Evolutionary conservation across 2,113 vertebrate species (phyloP).

Genomic region (Martes martes): DNA sequence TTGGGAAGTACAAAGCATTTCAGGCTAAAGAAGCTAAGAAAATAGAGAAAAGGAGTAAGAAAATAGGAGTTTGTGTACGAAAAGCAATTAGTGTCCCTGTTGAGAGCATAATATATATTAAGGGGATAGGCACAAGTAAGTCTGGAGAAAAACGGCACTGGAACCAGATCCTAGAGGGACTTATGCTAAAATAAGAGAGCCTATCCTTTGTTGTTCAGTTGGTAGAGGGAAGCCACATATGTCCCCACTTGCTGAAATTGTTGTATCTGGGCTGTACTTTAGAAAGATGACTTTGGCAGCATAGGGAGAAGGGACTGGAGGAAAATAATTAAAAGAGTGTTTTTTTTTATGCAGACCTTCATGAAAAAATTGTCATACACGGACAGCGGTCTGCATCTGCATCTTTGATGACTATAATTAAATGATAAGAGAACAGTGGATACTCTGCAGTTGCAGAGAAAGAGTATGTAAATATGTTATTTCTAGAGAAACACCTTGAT

Average conservation of each 20-base stretch:
- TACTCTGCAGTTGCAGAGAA: neutral
- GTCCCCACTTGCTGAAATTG: neutral
- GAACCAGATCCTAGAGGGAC: neutral
- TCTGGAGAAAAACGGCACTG: fast-evolving
- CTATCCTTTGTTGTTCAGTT: neutral
- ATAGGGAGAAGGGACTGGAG: neutral
- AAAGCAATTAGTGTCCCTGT: neutral
- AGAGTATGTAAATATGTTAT: slow-evolving; percentile 33
- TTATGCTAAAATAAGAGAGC: neutral
- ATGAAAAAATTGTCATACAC: neutral
- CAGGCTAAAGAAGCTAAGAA: neutral
- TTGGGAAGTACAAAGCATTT: neutral
- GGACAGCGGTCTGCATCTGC: neutral
- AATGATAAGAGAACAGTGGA: neutral
- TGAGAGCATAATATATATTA: neutral
- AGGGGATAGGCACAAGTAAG: neutral
- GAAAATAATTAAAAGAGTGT: neutral
- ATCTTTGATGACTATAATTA: slow-evolving; percentile 57
- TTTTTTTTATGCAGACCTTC: slow-evolving; percentile 7
- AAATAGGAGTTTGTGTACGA: neutral
- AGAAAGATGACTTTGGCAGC: neutral
- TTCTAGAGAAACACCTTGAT: slow-evolving; percentile 38
- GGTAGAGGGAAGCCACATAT: neutral
- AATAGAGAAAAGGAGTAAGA: neutral
- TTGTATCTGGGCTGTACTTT: neutral